phyloP scores from a whole-genome alignment of 2,888 invertebrate species.

The Sinohyriopsis cumingii region DNA sequence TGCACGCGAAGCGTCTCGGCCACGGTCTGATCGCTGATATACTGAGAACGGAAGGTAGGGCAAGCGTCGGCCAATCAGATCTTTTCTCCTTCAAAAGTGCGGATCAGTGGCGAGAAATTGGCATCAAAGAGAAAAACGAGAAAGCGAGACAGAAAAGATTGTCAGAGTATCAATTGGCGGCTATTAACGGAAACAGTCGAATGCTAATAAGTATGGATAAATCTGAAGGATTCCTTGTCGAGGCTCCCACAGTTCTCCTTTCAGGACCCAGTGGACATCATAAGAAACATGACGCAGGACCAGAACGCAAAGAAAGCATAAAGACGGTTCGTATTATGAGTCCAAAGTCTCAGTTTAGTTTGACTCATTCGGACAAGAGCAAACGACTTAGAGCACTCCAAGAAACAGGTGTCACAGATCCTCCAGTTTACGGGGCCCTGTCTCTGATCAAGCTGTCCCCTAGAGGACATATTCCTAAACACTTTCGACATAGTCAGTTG shows the following conservation, averaged over 20 bases:
- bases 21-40: slow-evolving; percentile 51
- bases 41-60: slow-evolving; percentile 49
- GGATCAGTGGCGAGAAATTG: slow-evolving; percentile 59
- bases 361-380: slow-evolving; percentile 3
- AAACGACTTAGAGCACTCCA: slow-evolving; percentile 1
- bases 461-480: slow-evolving; percentile 36
- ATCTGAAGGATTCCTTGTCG: slow-evolving; percentile 7
- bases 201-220: slow-evolving; percentile 34
- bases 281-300: slow-evolving; percentile 26
- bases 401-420: background rate
- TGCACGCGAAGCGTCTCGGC: slow-evolving; percentile 61
- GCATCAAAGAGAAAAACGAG: slow-evolving; percentile 49
- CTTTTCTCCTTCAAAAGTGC: slow-evolving; percentile 48
- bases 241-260: slow-evolving; percentile 3
- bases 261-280: slow-evolving; percentile 31
- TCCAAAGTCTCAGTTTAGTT: slow-evolving; percentile 19
- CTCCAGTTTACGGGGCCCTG: slow-evolving; percentile 25
- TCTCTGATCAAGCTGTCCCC: slow-evolving; percentile 44
- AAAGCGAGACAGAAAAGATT: slow-evolving; percentile 24
- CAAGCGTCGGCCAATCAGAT: slow-evolving; percentile 50
- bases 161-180: slow-evolving; percentile 40
- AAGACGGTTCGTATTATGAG: slow-evolving; percentile 26
- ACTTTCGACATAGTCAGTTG: slow-evolving; percentile 48
- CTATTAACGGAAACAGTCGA: slow-evolving; percentile 43
- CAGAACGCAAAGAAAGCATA: slow-evolving; percentile 6